Percentiles rank a stretch among this genome's conserved stretches.
Conservation (phyloP, 1,140 invertebrate species). For the Heliconius nattereri region DNA sequence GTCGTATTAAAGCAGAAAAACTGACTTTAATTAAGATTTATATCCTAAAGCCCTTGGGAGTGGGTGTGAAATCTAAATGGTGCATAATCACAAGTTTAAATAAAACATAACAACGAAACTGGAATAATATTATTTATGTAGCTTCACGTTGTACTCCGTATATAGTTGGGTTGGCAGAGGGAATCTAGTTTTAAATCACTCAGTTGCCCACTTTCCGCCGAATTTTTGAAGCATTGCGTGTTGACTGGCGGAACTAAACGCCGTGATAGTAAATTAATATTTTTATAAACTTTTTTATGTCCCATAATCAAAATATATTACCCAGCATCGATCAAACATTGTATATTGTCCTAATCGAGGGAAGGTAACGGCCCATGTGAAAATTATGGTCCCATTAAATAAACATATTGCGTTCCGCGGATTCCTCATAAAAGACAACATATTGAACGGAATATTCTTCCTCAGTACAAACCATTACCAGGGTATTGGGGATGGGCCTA, state of each 20-base stretch:
- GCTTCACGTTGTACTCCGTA: too few relatives aligned
- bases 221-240: too few relatives aligned
- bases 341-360: constrained; percentile 34
- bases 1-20: constrained; percentile 47
- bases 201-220: too few relatives aligned
- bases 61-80: constrained; percentile 5
- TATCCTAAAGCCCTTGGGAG: constrained; percentile 40
- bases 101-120: background rate
- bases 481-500: constrained; percentile 48
- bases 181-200: too few relatives aligned
- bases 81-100: background rate
- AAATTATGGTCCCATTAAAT: constrained; percentile 64
- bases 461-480: constrained; percentile 45
- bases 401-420: constrained; percentile 63
- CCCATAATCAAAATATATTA: constrained; percentile 8
- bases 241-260: too few relatives aligned
- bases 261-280: background rate
- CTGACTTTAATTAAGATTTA: constrained; percentile 44
- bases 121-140: too few relatives aligned
- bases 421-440: constrained; percentile 68
- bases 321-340: background rate
- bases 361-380: constrained; percentile 44
- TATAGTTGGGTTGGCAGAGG: too few relatives aligned
- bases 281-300: background rate
- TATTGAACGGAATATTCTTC: constrained; percentile 56